A percentile compares a stretch with the other conserved stretches of the same genome.
Conservation (phyloP, 2,113 vertebrate genomes). For the Hemiprocne comata region DNA sequence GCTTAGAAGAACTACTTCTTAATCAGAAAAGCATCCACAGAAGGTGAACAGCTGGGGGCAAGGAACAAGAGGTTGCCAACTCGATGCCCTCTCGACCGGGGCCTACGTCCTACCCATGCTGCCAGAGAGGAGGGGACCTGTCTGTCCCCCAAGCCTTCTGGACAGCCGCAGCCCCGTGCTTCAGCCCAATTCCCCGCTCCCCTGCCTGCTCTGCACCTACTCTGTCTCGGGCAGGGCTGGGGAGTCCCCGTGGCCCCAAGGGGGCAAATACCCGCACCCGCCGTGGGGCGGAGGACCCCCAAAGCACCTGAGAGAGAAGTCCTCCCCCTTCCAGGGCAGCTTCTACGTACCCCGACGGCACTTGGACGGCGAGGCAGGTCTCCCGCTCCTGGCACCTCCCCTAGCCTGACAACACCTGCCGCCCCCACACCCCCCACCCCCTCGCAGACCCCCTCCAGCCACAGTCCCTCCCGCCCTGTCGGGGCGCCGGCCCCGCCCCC, state of each 20-base stretch:
- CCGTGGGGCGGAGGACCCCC: too few relatives aligned
- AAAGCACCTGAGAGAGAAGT: rapidly evolving
- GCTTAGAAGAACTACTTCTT: too few relatives aligned
- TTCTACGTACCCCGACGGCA: rapidly evolving
- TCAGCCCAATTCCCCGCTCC: not conserved
- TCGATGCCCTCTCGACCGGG: rapidly evolving
- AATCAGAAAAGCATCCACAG: rapidly evolving
- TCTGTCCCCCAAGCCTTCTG: not conserved
- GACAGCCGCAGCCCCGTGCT: not conserved
- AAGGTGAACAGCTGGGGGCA: not conserved
- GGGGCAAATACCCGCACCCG: rapidly evolving
- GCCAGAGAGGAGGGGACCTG: not conserved
- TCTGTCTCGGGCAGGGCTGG: not conserved
- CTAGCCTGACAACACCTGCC: too few relatives aligned
- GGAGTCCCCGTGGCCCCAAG: not conserved
- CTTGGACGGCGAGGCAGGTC: rapidly evolving
- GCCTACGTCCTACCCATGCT: rapidly evolving
- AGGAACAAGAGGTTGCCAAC: rapidly evolving
- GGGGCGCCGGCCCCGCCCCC: not conserved
- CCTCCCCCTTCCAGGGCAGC: not conserved
- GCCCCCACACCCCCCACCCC: not conserved
- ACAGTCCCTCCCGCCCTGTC: not conserved
- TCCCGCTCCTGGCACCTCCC: not conserved
- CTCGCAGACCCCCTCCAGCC: too few relatives aligned
- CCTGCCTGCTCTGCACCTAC: not conserved